Evolutionary conservation across 2,888 invertebrate species (phyloP).

Genomic region (Cerastoderma edule): DNA sequence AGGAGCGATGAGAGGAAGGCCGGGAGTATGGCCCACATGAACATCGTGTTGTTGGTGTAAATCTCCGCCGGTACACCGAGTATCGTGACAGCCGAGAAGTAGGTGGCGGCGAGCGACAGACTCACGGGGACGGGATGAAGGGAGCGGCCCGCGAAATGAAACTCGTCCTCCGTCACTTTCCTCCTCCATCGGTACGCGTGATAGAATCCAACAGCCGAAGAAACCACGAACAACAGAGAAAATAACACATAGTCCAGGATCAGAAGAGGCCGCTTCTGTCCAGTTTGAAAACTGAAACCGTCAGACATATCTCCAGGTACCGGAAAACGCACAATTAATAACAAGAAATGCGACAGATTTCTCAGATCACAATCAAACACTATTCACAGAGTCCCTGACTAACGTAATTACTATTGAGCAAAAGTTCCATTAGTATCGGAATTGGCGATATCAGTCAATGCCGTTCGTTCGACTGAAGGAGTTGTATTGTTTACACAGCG

Average conservation of each 20-base stretch:
- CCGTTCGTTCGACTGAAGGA: no score
- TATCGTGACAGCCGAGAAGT: conserved; percentile 58
- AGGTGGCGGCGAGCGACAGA: conserved; percentile 77
- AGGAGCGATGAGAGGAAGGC: conserved; percentile 67
- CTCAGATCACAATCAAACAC: no score
- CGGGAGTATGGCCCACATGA: conserved; percentile 35
- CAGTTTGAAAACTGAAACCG: conserved; percentile 12
- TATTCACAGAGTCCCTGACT: no score
- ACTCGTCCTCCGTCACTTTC: conserved; percentile 84
- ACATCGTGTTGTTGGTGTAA: conserved; percentile 56
- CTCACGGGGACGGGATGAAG: conserved; percentile 80
- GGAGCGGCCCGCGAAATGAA: conserved; percentile 77
- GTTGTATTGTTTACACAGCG: no score
- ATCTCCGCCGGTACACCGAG: conserved; percentile 62
- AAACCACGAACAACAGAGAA: conserved; percentile 28
- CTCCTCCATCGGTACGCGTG: conserved; percentile 85
- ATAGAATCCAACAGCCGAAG: conserved; percentile 67
- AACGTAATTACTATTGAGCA: no score
- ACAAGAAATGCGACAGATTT: no score
- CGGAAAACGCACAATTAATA: no score
- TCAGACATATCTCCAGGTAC: background rate
- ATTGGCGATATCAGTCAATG: no score
- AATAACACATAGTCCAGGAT: conserved; percentile 46
- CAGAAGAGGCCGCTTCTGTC: background rate
- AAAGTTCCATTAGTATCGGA: no score